Evolutionary conservation across 2,113 vertebrate species (phyloP), one percentile per base, ranked within the genome.

Genomic region (Catagonus wagneri): DNA sequence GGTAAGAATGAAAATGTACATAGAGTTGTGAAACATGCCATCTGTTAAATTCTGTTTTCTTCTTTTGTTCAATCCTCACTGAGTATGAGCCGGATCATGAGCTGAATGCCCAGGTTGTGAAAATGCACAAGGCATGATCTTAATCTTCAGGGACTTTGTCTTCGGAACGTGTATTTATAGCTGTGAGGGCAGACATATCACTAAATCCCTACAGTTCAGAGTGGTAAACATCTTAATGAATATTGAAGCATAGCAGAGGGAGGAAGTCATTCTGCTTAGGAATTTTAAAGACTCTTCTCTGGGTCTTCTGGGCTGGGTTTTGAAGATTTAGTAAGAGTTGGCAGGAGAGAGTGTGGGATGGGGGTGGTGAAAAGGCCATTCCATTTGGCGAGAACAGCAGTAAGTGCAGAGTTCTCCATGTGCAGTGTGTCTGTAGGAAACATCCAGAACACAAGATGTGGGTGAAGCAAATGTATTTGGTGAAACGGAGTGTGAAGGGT

Each of bases 1-100:
- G 99, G 99, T 99, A 98, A 98, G 98, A 72, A 89, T 80, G 44
- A 78, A 78, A 50, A n/a, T 76, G 12, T 54, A 20, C 25, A 1
- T 72, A 2, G 39, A 50, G 20, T 92, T 96, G 94, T 65, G 36
- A 90, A 93, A 75, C 17, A 56, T 34, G 25, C 36, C 14, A 32
- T 15, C 52, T 91, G 23, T 76, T 88, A 60, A 60, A 74, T 63
- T 90, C 34, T 93, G 69, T 29, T 83, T 71, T 54, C 58, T 90
- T 39, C 61, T 89, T 81, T 84, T 14, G 8, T 71, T 95, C 54
- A 68, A 0, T 9, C 32, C 60, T 66, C 32, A 66, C 34, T 39
- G 76, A 32, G 13, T 79, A 75, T 75, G 39, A 90, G 52, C 81
- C 56, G 86, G 22, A 65, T 87, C 50, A 56, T 36, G 20, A 87